A percentile compares a stretch with the other conserved stretches of the same genome.
phyloP scores from a whole-genome alignment of 2,888 invertebrate species.

The Yponomeuta malinellus region DNA sequence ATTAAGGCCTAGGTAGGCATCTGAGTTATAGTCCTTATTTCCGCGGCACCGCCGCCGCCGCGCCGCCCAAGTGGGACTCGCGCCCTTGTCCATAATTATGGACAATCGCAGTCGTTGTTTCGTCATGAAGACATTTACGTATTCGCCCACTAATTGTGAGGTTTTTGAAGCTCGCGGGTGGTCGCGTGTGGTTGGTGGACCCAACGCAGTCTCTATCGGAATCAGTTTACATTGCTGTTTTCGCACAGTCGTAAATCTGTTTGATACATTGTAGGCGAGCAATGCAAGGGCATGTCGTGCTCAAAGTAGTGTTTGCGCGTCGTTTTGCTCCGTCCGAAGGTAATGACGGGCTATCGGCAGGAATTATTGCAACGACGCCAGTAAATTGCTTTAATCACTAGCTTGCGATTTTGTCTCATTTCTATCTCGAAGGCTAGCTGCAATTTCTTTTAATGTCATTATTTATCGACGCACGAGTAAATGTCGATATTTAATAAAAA shows the following conservation, averaged over 20 bases:
- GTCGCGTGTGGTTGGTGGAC: not conserved
- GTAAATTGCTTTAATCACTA: slow-evolving; percentile 55
- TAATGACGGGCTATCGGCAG: slow-evolving; percentile 51
- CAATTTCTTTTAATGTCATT: slow-evolving; percentile 16
- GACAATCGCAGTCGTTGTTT: slow-evolving; percentile 7
- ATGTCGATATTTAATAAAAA: not conserved
- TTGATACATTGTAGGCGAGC: slow-evolving; percentile 8
- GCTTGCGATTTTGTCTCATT: slow-evolving; percentile 26
- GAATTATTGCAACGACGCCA: slow-evolving; percentile 52
- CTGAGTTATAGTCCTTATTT: not conserved
- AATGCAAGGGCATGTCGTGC: not conserved
- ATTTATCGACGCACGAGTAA: slow-evolving; percentile 11
- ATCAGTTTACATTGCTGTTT: not conserved
- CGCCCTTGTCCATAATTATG: slow-evolving; percentile 6
- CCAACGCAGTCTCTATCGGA: not conserved
- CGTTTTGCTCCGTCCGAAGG: slow-evolving; percentile 50
- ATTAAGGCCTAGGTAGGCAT: not conserved
- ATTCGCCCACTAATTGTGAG: slow-evolving; percentile 22
- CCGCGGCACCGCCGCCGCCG: not conserved
- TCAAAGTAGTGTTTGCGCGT: slow-evolving; percentile 32
- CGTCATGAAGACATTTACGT: slow-evolving; percentile 24
- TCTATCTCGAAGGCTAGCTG: slow-evolving; percentile 24
- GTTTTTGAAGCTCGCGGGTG: slow-evolving; percentile 15
- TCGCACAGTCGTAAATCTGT: not conserved
- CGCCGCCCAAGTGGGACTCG: not conserved